Evolutionary conservation across 2,797 vertebrate genomes (phyloP).

Genomic region (Enteromius fasciolatus): DNA sequence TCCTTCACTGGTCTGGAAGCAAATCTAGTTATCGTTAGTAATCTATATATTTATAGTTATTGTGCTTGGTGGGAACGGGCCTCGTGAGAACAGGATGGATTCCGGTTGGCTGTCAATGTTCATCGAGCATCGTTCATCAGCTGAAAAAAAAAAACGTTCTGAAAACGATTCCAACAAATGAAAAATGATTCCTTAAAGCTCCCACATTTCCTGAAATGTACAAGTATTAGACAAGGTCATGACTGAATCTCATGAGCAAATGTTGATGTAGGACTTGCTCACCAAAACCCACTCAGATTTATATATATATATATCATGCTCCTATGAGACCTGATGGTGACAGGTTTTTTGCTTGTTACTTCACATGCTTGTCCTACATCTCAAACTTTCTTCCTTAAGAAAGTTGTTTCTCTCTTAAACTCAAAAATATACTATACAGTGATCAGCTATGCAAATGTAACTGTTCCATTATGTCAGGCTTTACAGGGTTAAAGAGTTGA

Average conservation of each 20-base stretch:
- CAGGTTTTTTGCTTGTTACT: background rate
- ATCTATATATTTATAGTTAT: too few species aligned
- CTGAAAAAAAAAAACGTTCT: too few species aligned
- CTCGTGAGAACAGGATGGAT: too few species aligned
- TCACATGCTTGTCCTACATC: background rate
- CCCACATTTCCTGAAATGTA: conserved; percentile 25
- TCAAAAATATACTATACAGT: background rate
- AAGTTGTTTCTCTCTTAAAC: background rate
- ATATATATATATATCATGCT: background rate
- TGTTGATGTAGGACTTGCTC: conserved; percentile 9
- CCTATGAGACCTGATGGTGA: conserved; percentile 19
- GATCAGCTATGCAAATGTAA: background rate
- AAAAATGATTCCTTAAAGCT: background rate
- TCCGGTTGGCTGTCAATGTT: too few species aligned
- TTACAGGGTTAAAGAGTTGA: background rate
- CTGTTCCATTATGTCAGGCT: background rate
- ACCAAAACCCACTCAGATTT: conserved; percentile 16
- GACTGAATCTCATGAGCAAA: conserved; percentile 11
- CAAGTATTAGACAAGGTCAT: conserved; percentile 1
- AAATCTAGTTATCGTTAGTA: too few species aligned
- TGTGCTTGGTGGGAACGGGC: too few species aligned
- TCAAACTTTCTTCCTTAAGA: background rate
- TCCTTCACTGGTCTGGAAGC: too few species aligned
- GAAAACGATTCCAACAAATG: too few species aligned
- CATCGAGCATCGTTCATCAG: too few species aligned